Conservation (phyloP, 2,888 invertebrate species). For the Galerucella calmariensis region DNA sequence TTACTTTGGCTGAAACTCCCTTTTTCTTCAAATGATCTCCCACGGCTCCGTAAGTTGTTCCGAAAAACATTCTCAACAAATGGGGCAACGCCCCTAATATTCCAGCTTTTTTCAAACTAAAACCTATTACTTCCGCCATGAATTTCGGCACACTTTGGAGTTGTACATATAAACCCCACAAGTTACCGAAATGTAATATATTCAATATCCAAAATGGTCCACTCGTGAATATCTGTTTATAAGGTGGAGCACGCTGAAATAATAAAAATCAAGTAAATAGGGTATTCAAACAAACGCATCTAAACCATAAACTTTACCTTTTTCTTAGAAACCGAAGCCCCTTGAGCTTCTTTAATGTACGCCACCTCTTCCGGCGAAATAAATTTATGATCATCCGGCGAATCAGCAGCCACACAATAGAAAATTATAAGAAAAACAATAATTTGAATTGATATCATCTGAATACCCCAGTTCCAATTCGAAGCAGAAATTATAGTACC, state of each 20-base stretch:
- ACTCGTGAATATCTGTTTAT: constrained; percentile 46
- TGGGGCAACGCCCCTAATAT: constrained; percentile 53
- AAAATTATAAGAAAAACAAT: constrained; percentile 70
- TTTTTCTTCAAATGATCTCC: constrained; percentile 51
- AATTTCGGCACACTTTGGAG: constrained; percentile 50
- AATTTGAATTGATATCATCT: constrained; percentile 71
- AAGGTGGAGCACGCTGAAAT: constrained; percentile 49
- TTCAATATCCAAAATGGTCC: constrained; percentile 49
- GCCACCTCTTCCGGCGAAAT: constrained; percentile 73
- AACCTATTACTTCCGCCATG: constrained; percentile 50
- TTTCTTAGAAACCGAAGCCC: constrained; percentile 48
- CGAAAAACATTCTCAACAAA: constrained; percentile 51
- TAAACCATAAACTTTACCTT: constrained; percentile 43
- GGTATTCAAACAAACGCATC: too few species aligned
- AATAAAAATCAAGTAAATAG: constrained; percentile 15
- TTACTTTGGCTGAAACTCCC: constrained; percentile 43
- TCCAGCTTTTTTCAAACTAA: constrained; percentile 52
- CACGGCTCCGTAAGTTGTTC: constrained; percentile 50
- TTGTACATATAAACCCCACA: constrained; percentile 51
- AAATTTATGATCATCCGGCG: constrained; percentile 72
- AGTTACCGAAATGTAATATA: constrained; percentile 50
- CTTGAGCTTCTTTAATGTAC: constrained; percentile 66
- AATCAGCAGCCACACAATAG: constrained; percentile 73
- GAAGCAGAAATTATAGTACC: constrained; percentile 72
- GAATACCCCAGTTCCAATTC: constrained; percentile 78